Conservation (phyloP, 1,140 invertebrate genomes). For the Cydia fagiglandana region DNA sequence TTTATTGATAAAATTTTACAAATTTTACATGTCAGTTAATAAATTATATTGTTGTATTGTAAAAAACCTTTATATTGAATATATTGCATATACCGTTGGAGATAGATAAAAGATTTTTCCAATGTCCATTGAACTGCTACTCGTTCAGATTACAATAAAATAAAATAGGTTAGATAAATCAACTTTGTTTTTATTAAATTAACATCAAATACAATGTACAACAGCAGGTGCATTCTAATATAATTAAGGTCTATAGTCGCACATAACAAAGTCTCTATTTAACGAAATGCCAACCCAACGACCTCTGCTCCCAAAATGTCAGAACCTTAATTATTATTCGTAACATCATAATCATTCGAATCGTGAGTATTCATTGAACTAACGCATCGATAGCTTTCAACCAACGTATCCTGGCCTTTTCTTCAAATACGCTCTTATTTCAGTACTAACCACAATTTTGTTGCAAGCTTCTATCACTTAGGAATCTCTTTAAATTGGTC, state of each 20-base stretch:
- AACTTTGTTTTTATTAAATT: background rate
- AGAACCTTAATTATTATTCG: constrained; percentile 68
- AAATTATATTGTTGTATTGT: too few species aligned
- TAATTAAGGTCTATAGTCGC: constrained; percentile 24
- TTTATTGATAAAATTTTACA: too few species aligned
- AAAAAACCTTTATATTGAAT: too few species aligned
- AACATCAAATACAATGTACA: background rate
- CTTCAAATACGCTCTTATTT: constrained; percentile 34
- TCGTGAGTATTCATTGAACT: constrained; percentile 66
- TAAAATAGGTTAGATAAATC: too few species aligned
- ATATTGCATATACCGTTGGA: too few species aligned
- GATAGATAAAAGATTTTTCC: too few species aligned
- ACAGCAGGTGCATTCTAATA: constrained; percentile 10
- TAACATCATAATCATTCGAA: constrained; percentile 73
- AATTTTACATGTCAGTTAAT: too few species aligned
- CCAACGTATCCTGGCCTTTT: constrained; percentile 52
- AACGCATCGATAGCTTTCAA: constrained; percentile 50
- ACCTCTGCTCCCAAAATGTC: constrained; percentile 67
- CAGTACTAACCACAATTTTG: background rate
- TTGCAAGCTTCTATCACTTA: constrained; percentile 34
- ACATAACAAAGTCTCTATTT: background rate
- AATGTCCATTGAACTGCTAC: too few species aligned
- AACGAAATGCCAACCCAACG: constrained; percentile 43
- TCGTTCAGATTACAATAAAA: too few species aligned
- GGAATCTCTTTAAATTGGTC: constrained; percentile 63